Conservation (phyloP, 1,140 invertebrate genomes). For the Pteromalus puparum region DNA sequence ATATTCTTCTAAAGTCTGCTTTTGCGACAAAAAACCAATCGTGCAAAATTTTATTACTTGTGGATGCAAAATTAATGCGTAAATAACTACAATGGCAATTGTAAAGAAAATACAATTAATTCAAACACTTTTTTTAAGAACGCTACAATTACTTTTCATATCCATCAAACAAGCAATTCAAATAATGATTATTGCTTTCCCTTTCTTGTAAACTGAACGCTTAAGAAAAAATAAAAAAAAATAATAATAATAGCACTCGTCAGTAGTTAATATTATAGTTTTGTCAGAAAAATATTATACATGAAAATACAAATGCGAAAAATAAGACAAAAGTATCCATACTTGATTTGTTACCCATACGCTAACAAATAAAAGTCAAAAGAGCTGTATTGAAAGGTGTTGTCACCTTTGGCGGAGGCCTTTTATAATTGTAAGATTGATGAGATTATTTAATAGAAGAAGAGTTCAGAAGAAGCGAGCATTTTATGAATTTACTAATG, state of each 20-base stretch:
- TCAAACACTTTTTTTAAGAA: conserved; percentile 15
- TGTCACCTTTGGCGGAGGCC: conserved; percentile 50
- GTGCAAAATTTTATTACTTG: conserved; percentile 9
- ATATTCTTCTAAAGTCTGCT: conserved; percentile 6
- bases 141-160: conserved; percentile 39
- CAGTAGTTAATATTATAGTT: conserved; percentile 4
- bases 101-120: conserved; percentile 10
- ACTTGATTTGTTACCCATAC: neutral
- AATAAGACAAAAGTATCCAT: conserved; percentile 7
- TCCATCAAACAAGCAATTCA: conserved; percentile 19
- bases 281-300: conserved; percentile 11
- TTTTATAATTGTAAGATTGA: conserved; percentile 51
- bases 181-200: conserved; percentile 22
- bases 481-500: conserved; percentile 53
- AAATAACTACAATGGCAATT: conserved; percentile 3
- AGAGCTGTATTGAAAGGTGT: conserved; percentile 34
- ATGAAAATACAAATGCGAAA: neutral
- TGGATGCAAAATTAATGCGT: neutral
- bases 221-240: conserved; percentile 14
- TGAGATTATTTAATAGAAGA: conserved; percentile 48
- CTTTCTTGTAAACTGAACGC: neutral
- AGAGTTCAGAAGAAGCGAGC: conserved; percentile 20
- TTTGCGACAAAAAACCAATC: neutral
- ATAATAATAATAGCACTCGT: conserved; percentile 19
- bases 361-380: conserved; percentile 11